Conservation (phyloP, 2,113 vertebrate genomes). For the Leucopsar rothschildi region DNA sequence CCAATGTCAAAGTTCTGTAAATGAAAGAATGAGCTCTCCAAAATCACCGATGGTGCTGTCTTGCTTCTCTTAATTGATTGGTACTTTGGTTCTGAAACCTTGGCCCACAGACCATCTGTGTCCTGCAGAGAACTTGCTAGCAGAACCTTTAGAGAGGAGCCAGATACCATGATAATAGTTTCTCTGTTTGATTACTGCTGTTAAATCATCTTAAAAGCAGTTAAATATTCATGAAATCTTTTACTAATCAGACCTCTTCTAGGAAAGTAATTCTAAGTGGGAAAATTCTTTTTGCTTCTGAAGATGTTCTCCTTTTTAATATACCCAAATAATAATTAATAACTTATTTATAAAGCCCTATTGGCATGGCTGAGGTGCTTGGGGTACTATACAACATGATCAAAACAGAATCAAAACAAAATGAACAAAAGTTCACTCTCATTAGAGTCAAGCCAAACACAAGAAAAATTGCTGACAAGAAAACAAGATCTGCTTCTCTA, state of each 20-base stretch:
- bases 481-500: background rate
- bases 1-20: background rate
- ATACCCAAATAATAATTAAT: constrained; percentile 11
- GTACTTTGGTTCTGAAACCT: constrained; percentile 5
- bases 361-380: background rate
- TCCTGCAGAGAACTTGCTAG: background rate
- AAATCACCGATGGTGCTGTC: constrained; percentile 15
- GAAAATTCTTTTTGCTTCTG: constrained; percentile 36
- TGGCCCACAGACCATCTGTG: constrained; percentile 1
- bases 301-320: constrained; percentile 13
- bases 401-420: constrained; percentile 39
- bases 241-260: constrained; percentile 17
- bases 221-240: constrained; percentile 57
- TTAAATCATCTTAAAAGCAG: constrained; percentile 36
- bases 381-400: background rate
- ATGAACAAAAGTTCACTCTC: constrained; percentile 42
- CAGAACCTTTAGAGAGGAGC: background rate
- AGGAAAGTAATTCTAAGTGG: constrained; percentile 14
- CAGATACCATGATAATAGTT: background rate
- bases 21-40: constrained; percentile 27
- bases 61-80: background rate
- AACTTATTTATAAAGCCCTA: constrained; percentile 40
- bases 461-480: background rate
- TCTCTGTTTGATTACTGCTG: background rate
- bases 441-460: constrained; percentile 5